A percentile compares a stretch with the other conserved stretches of the same genome.
These are phyloP conservation scores for Oxystoma pomonae DNA, from an alignment of 2,888 invertebrate species.

Conservation along the genomic window DNA sequence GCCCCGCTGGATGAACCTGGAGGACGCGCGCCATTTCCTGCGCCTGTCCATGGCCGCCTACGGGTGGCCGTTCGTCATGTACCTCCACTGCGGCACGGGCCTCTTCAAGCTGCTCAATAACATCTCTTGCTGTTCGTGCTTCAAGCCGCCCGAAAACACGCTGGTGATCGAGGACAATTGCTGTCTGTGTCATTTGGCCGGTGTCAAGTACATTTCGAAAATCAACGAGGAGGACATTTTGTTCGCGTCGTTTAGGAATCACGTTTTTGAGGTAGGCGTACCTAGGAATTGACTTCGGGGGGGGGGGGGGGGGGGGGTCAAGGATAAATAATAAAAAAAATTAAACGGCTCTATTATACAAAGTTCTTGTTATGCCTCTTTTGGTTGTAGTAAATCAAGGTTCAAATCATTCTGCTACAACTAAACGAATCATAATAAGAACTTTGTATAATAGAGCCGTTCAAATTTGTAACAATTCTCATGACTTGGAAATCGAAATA, in stretches of 20 bases:
- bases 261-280: conserved; percentile 73
- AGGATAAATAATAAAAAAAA: no score
- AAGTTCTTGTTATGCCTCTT: no score
- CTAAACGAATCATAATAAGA: no score
- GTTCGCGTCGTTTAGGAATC: conserved; percentile 82
- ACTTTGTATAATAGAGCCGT: no score
- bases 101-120: conserved; percentile 66
- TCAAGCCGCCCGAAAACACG: conserved; percentile 38
- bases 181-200: conserved; percentile 82
- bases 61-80: conserved; percentile 84
- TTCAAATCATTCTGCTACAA: no score
- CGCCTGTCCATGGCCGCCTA: conserved; percentile 80
- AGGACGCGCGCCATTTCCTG: conserved; percentile 71
- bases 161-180: conserved; percentile 85
- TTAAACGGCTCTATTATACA: no score
- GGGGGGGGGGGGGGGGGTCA: no score
- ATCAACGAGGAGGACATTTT: conserved; percentile 75
- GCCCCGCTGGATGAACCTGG: conserved; percentile 78
- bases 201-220: conserved; percentile 74
- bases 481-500: no score
- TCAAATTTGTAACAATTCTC: no score
- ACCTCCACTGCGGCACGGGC: conserved; percentile 70
- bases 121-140: conserved; percentile 69
- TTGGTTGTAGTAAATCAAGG: no score
- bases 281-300: no score